These are phyloP conservation scores for Gobio gobio DNA, from an alignment of 2,113 vertebrate species.

Conservation along the genomic window DNA sequence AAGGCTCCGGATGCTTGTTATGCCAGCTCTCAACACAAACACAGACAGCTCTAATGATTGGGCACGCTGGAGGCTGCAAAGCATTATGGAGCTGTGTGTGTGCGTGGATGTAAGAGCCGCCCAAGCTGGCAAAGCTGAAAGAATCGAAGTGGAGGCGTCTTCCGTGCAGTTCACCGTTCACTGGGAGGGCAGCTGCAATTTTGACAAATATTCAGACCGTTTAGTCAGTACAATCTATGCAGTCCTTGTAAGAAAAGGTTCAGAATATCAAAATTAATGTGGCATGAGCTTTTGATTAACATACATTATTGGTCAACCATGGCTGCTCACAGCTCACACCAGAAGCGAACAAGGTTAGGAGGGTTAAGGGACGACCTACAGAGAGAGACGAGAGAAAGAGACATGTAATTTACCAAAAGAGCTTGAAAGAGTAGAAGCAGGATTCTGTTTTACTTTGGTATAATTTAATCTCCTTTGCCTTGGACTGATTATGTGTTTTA, in stretches of 20 bases:
- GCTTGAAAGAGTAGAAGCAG: constrained; percentile 42
- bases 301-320: constrained; percentile 16
- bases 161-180: constrained; percentile 6
- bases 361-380: constrained; percentile 35
- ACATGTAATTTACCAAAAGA: constrained; percentile 50
- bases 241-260: background rate
- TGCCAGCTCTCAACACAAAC: constrained; percentile 51
- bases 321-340: constrained; percentile 9
- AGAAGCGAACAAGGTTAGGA: constrained; percentile 42
- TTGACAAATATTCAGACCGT: background rate
- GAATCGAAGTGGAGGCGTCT: constrained; percentile 46
- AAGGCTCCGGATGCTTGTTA: constrained; percentile 42
- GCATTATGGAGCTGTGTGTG: constrained; percentile 34
- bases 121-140: constrained; percentile 41
- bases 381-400: constrained; percentile 30
- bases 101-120: constrained; percentile 25
- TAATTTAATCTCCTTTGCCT: constrained; percentile 48
- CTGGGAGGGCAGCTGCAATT: background rate
- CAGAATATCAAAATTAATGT: constrained; percentile 18
- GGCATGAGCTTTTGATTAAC: constrained; percentile 27
- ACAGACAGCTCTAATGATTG: constrained; percentile 56
- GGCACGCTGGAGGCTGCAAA: constrained; percentile 35
- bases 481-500: constrained; percentile 49
- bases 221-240: background rate
- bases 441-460: constrained; percentile 39